Base-by-base conservation (phyloP, 1,140 invertebrate species). In the Sminthurinus signatus region DNA sequence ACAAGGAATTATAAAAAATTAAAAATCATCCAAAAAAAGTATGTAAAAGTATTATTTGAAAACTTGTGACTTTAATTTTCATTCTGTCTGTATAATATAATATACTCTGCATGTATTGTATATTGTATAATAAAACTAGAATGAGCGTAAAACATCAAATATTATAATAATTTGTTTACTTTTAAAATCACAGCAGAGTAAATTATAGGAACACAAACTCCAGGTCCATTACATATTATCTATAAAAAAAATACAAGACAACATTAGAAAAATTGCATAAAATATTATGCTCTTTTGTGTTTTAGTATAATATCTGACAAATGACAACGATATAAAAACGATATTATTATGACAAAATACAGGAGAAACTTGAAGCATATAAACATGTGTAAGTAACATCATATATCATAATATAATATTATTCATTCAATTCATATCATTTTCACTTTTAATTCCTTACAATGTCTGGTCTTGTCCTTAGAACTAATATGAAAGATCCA, bases 141-240 rank as follows among this genome's bases (percentile, higher is more conserved):
- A n/a, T n/a, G n/a, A n/a, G n/a, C n/a, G n/a, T n/a, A n/a, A n/a
- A n/a, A n/a, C n/a, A n/a, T n/a, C n/a, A n/a, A n/a, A n/a, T n/a
- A n/a, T n/a, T n/a, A n/a, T n/a, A n/a, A n/a, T n/a, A n/a, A 52
- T 50, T 5, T 43, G 25, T 52, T 64, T 62, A 68, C 62, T 27
- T 36, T 65, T 4, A 39, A 42, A 1, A 62, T 31, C 15, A 81
- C 86, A 19, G 83, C 85, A 52, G 86, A 80, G 14, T 88, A 64
- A 78, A 90, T 93, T 42, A 93, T 77, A 31, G 93, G 94, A 65
- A 98, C 82, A 78, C 94, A 96, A 4, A 93, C 96, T 27, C 94
- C 95, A 56, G 95, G 96, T 0, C 96, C 96, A 81, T 98, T 98
- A 74, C 89, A 91, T 1, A 96, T 75, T 61, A 95, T 80, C 61